phyloP scores from a whole-genome alignment of 1,140 invertebrate genomes.

The Leptopilina boulardi region DNA sequence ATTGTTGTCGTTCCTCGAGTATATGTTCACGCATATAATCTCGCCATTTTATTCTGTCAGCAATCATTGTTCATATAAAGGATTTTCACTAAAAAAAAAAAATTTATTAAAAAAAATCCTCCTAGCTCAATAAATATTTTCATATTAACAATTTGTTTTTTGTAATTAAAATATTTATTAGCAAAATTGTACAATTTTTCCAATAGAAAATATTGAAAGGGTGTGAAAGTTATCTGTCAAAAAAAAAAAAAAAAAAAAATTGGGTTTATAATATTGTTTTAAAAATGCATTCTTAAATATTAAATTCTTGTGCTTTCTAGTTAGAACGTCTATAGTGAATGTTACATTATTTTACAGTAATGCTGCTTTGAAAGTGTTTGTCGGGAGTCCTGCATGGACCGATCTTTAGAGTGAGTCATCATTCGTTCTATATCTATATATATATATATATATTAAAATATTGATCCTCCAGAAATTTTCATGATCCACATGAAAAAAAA shows the following conservation, averaged over 20 bases:
- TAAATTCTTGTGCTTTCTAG: too few relatives aligned
- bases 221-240: too few relatives aligned
- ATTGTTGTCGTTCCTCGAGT: slow-evolving; percentile 35
- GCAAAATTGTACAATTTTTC: too few relatives aligned
- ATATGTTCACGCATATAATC: slow-evolving; percentile 34
- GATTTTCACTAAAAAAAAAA: background rate
- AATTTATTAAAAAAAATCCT: too few relatives aligned
- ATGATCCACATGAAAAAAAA: background rate
- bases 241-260: too few relatives aligned
- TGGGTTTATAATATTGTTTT: too few relatives aligned
- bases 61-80: slow-evolving; percentile 19
- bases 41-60: slow-evolving; percentile 60
- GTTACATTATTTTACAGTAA: slow-evolving; percentile 43
- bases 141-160: background rate
- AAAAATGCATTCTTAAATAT: too few relatives aligned
- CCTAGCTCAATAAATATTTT: background rate
- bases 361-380: slow-evolving; percentile 59
- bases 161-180: too few relatives aligned
- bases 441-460: background rate
- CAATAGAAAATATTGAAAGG: too few relatives aligned
- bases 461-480: slow-evolving; percentile 25
- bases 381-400: slow-evolving; percentile 61
- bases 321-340: background rate
- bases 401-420: slow-evolving; percentile 62
- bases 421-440: background rate